Percentiles rank a stretch among this genome's conserved stretches.
phyloP scores from a whole-genome alignment of 2,113 vertebrate genomes.

The Elephas maximus region DNA sequence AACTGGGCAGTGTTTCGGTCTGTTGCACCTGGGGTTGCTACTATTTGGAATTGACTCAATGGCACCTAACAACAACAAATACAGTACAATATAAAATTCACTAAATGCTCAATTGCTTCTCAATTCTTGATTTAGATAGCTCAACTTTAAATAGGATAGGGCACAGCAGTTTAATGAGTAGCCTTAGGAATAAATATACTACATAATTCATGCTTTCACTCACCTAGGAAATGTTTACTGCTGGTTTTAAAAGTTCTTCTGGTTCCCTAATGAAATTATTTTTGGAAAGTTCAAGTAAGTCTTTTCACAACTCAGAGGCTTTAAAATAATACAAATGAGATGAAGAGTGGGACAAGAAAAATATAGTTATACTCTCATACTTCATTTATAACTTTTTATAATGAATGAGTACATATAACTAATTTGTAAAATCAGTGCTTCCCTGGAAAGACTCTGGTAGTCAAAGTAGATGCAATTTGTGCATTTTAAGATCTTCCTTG shows the following conservation, averaged over 20 bases:
- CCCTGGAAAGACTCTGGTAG: neutral
- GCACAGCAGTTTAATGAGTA: constrained; percentile 12
- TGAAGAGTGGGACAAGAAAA: neutral
- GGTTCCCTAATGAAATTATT: constrained; percentile 17
- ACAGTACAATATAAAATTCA: neutral
- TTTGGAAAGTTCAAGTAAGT: neutral
- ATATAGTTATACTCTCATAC: neutral
- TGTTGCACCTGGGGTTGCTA: too few species aligned
- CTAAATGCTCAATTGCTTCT: neutral
- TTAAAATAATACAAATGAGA: neutral
- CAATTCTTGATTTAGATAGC: neutral
- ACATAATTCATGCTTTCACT: neutral
- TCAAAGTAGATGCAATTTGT: neutral
- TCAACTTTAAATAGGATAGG: neutral
- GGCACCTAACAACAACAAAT: too few species aligned
- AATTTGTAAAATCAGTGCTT: neutral
- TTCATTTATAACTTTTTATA: neutral
- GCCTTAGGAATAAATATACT: neutral
- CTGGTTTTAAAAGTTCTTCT: neutral
- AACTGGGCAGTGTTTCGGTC: too few species aligned
- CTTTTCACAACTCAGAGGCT: neutral
- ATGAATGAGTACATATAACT: neutral
- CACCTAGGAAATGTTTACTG: neutral
- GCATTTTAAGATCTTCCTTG: neutral
- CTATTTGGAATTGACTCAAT: too few species aligned